phyloP scores from a whole-genome alignment of 2,888 invertebrate genomes.

The Acleris emargana region DNA sequence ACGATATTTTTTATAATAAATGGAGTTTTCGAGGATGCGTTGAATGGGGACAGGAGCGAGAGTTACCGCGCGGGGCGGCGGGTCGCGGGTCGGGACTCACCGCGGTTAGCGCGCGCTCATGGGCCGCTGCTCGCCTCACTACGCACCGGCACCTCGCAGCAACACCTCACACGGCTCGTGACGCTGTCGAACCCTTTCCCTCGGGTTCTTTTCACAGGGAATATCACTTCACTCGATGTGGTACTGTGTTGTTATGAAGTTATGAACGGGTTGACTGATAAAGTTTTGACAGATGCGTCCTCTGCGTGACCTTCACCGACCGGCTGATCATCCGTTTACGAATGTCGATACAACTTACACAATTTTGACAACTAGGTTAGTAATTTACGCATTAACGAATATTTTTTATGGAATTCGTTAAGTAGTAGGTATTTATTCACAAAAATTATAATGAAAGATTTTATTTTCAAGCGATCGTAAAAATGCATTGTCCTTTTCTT shows the following conservation, averaged over 20 bases:
- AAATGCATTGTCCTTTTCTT: too few species aligned
- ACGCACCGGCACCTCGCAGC: not conserved
- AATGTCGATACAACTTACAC: slow-evolving; percentile 10
- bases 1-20: not conserved
- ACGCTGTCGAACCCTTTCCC: not conserved
- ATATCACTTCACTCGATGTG: not conserved
- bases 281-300: slow-evolving; percentile 36
- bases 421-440: too few species aligned
- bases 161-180: not conserved
- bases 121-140: not conserved
- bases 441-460: too few species aligned
- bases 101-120: slow-evolving; percentile 10
- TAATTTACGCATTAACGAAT: not conserved
- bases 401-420: too few species aligned
- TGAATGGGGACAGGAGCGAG: not conserved
- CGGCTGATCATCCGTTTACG: slow-evolving; percentile 27
- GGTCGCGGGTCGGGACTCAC: not conserved
- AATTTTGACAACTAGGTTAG: not conserved
- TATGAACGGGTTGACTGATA: slow-evolving; percentile 15
- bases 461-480: too few species aligned
- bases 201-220: not conserved
- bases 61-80: not conserved
- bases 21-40: not conserved
- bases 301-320: slow-evolving; percentile 32
- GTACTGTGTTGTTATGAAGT: slow-evolving; percentile 11